Evolutionary conservation across 92 coral and sea anemone species (phyloP), one percentile per base, ranked within the genome.

Genomic region (Micromussa lordhowensis): DNA sequence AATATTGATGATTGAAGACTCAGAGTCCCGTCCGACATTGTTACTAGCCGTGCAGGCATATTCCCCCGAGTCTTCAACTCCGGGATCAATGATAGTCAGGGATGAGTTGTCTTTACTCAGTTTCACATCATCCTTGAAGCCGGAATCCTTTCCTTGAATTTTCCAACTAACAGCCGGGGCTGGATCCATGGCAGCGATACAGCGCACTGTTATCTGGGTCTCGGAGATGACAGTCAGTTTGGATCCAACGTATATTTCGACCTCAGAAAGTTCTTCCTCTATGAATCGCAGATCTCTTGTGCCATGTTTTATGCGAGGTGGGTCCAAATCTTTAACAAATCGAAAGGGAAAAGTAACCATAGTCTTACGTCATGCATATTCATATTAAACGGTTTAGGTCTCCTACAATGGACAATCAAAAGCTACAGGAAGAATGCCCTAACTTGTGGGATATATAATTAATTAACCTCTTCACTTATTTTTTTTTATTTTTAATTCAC

Each of bases 1-100:
- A 53, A 95, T 85, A 14, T 93, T 49, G 58, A 95, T 88, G 53
- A 38, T 84, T 21, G 98, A 87, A 31, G 93, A 93, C 82, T 91
- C 87, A 36, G 83, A 87, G 61, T 88, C 97, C 79, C 89, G 90
- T 48, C 99, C 98, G 29, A 82, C 88, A 61, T 84, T 78, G 82
- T 94, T 95, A 18, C 89, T 90, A 6, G 96, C 98, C 35, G 92
- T 57, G 38, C 99, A 97, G 22, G 96, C 94, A 89, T 97, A 97
- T 49, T 80, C 85, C 3, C 96, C 99, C 51, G 92, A 87, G 59
- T 92, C 95, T 10, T 68, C 38, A 28, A 51, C 89, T 61, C 68
- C 87, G 28, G 95, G 93, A 15, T 90, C 89, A 69, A 63, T 84
- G 63, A 94, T 93, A 29, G 79, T 85, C 35, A 87, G 61, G 3